phyloP scores from a whole-genome alignment of 2,797 vertebrate genomes.

The Syncerus caffer region DNA sequence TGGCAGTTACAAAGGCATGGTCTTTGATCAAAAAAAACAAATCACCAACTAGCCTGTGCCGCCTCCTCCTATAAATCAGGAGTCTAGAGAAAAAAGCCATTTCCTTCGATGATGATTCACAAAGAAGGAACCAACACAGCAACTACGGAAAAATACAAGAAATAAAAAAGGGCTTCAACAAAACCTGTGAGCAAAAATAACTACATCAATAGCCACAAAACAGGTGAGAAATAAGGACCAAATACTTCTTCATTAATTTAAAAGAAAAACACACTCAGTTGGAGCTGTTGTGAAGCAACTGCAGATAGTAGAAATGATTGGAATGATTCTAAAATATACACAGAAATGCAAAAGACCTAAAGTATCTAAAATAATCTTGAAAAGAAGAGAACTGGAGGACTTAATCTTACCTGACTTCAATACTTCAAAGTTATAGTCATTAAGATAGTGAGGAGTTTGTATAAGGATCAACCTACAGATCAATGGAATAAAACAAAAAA shows the following conservation, averaged over 20 bases:
- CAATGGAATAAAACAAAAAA: background rate
- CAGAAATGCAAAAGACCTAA: background rate
- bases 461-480: background rate
- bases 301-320: background rate
- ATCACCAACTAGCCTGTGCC: background rate
- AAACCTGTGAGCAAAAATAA: background rate
- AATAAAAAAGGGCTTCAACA: background rate
- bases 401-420: background rate
- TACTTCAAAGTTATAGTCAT: background rate
- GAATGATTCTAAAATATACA: background rate
- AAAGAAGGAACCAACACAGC: background rate
- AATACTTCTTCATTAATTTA: background rate
- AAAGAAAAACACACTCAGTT: background rate
- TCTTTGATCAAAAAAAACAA: background rate
- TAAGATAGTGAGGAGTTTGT: background rate
- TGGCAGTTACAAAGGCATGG: background rate
- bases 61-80: background rate
- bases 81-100: background rate
- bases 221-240: background rate
- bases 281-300: background rate
- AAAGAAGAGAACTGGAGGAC: background rate
- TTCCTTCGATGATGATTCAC: background rate
- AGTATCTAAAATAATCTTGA: background rate
- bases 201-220: background rate
- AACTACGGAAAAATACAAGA: background rate